Percentiles rank a stretch among this genome's conserved stretches.
Conservation (phyloP, 2,797 vertebrate genomes). For the Clarias laeviceps region DNA sequence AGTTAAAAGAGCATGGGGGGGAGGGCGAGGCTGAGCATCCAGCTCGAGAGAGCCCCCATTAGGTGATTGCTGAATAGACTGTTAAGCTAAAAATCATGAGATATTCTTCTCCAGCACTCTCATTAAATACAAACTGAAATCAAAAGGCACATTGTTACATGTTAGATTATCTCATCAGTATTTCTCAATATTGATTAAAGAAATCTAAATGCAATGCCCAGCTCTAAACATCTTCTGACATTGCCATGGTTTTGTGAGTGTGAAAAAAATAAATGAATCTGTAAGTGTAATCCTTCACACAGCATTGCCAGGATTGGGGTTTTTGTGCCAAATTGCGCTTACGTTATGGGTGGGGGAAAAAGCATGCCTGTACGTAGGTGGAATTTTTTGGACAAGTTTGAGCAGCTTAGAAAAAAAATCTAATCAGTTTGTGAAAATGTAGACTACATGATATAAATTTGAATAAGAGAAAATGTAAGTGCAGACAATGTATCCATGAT, state of each 20-base stretch:
- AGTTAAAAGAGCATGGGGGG: slow-evolving; percentile 58
- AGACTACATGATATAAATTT: not conserved
- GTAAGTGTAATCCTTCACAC: not conserved
- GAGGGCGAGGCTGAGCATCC: slow-evolving; percentile 1
- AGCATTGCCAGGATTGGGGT: not conserved
- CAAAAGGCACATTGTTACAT: not conserved
- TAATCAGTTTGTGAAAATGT: not conserved
- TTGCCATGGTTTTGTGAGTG: not conserved
- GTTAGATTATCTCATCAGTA: not conserved
- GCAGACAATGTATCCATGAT: not conserved
- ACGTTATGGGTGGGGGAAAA: not conserved
- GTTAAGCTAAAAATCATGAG: not conserved
- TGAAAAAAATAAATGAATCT: not conserved
- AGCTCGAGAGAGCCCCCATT: slow-evolving; percentile 40
- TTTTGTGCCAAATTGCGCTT: not conserved
- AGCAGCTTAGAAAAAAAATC: not conserved
- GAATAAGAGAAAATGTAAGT: not conserved
- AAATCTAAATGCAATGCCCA: not conserved
- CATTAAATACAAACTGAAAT: not conserved
- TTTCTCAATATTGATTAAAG: not conserved
- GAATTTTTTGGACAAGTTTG: not conserved
- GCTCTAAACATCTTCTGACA: not conserved
- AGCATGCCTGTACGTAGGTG: not conserved
- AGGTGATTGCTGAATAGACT: slow-evolving; percentile 32
- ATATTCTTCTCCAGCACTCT: not conserved